phyloP scores from a whole-genome alignment of 92 coral and sea anemone genomes.

The Desmophyllum pertusum region DNA sequence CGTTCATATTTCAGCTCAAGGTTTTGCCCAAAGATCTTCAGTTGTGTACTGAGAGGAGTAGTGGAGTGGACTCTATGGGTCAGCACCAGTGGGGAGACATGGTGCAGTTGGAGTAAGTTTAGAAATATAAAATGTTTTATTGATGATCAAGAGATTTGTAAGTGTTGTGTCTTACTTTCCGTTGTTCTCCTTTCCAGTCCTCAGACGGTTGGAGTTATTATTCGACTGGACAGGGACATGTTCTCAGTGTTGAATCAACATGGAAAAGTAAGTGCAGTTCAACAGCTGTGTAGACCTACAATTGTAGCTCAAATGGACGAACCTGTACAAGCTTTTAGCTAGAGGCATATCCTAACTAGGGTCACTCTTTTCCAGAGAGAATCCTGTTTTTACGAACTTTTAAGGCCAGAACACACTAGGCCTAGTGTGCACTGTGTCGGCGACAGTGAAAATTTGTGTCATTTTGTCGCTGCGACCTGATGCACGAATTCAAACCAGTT shows the following conservation, averaged over 20 bases:
- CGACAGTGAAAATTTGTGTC: no score
- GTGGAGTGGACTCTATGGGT: conserved; percentile 99
- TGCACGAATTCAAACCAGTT: no score
- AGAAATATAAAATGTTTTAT: no score
- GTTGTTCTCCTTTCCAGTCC: conserved; percentile 59
- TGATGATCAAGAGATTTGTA: background rate
- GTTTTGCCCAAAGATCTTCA: conserved; percentile 96
- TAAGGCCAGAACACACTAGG: no score
- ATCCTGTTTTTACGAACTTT: no score
- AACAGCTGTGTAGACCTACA: background rate
- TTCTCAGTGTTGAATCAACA: conserved; percentile 93
- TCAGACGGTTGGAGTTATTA: conserved; percentile 98
- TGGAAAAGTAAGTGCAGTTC: conserved; percentile 81
- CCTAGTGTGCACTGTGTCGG: no score
- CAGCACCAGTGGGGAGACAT: conserved; percentile 99
- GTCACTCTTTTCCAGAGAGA: background rate
- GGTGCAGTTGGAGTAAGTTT: conserved; percentile 95
- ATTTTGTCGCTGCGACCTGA: no score
- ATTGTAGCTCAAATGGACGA: no score
- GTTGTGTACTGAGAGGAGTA: conserved; percentile 95
- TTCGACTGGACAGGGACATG: conserved; percentile 96
- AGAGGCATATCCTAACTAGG: background rate
- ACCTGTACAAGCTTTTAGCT: background rate
- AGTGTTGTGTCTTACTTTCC: background rate
- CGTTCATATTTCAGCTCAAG: conserved; percentile 68